A percentile compares a stretch with the other conserved stretches of the same genome.
These are phyloP conservation scores for Molossus alvarezi DNA, from an alignment of 2,797 vertebrate species.

Conservation along the genomic window DNA sequence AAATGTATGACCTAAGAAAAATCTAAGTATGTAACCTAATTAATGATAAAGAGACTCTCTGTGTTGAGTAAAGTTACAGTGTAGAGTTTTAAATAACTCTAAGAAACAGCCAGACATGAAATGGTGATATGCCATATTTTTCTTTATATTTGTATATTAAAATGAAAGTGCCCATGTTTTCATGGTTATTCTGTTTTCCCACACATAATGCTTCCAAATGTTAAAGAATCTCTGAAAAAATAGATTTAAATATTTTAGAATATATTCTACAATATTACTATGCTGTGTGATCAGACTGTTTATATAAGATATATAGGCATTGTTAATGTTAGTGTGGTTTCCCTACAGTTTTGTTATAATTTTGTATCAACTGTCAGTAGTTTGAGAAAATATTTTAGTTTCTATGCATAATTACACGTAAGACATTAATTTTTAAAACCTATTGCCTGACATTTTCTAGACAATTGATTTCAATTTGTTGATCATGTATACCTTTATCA, in stretches of 20 bases:
- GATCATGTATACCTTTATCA: not conserved
- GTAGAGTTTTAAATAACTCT: not conserved
- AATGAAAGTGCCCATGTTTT: not conserved
- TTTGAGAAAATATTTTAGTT: constrained; percentile 33
- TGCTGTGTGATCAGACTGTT: not conserved
- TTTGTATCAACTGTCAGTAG: not conserved
- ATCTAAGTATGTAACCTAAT: not conserved
- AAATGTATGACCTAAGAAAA: not conserved
- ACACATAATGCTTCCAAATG: not conserved
- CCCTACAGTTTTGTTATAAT: not conserved
- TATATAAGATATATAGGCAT: not conserved
- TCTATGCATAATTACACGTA: not conserved
- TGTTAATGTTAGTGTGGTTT: not conserved
- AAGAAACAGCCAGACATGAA: not conserved
- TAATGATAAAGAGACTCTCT: not conserved
- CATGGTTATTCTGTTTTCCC: not conserved
- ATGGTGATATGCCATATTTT: not conserved
- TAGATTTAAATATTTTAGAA: constrained; percentile 15
- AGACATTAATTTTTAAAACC: constrained; percentile 27
- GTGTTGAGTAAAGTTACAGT: not conserved
- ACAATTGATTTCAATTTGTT: not conserved
- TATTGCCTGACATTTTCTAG: not conserved
- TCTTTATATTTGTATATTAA: constrained; percentile 5
- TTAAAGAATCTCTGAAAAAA: constrained; percentile 40
- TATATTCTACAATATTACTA: not conserved